phyloP scores from a whole-genome alignment of 2,888 invertebrate genomes.

The Diaperis boleti region DNA sequence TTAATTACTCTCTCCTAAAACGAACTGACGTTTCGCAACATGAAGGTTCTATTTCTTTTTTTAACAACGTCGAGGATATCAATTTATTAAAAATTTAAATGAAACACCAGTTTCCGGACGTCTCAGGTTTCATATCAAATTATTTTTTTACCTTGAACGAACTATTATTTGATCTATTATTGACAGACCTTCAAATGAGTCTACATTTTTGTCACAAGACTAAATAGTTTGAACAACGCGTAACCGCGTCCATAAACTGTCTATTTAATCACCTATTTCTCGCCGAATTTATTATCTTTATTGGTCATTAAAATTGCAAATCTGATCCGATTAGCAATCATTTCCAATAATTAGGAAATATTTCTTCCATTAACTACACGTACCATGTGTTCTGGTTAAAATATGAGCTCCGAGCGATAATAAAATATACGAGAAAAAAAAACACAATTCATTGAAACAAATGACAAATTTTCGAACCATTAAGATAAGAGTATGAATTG shows the following conservation, averaged over 20 bases:
- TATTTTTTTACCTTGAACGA: no score
- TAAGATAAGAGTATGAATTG: neutral
- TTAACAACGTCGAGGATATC: no score
- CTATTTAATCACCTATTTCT: conserved; percentile 12
- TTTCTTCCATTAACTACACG: conserved; percentile 3
- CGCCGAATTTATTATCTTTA: conserved; percentile 24
- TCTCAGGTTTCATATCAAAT: no score
- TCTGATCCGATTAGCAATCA: conserved; percentile 1
- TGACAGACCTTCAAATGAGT: no score
- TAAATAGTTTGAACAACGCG: conserved; percentile 4
- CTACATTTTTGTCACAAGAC: no score
- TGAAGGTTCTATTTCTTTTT: no score
- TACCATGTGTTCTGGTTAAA: conserved; percentile 11
- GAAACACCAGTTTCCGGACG: no score
- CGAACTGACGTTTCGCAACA: no score
- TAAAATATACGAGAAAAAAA: neutral
- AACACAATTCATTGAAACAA: no score
- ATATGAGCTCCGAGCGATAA: neutral
- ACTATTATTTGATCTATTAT: no score
- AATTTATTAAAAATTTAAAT: no score
- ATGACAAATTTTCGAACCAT: neutral
- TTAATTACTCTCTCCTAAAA: no score
- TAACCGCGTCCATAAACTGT: conserved; percentile 5
- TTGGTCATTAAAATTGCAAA: conserved; percentile 24
- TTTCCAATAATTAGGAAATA: conserved; percentile 25